A percentile compares a stretch with the other conserved stretches of the same genome.
phyloP scores from a whole-genome alignment of 2,888 invertebrate species.

The Drosophila limbata region DNA sequence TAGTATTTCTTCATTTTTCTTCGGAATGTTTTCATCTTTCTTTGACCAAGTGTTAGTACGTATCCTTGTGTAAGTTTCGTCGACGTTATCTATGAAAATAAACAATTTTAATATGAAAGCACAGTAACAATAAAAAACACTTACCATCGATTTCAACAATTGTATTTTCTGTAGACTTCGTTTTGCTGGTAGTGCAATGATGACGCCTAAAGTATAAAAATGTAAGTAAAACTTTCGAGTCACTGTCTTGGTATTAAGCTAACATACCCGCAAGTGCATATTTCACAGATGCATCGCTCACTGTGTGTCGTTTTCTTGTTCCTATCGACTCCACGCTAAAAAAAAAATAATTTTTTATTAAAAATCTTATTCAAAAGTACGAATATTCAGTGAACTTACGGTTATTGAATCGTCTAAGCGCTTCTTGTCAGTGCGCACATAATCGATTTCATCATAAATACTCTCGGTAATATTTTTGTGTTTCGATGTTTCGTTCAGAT shows the following conservation, averaged over 20 bases:
- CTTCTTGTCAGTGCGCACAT: slow-evolving; percentile 71
- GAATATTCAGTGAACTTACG: slow-evolving; percentile 61
- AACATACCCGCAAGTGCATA: slow-evolving; percentile 94
- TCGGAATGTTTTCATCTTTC: slow-evolving; percentile 86
- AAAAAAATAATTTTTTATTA: slow-evolving; percentile 4
- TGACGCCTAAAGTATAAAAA: slow-evolving; percentile 88
- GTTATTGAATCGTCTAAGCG: slow-evolving; percentile 82
- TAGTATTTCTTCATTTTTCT: slow-evolving; percentile 83
- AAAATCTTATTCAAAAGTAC: not conserved
- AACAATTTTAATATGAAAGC: not conserved
- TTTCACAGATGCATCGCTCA: slow-evolving; percentile 95
- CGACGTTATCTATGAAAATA: slow-evolving; percentile 63
- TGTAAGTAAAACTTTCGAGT: not conserved
- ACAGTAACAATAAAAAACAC: not conserved
- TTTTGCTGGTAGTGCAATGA: slow-evolving; percentile 90
- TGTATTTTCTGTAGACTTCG: slow-evolving; percentile 68
- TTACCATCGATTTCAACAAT: slow-evolving; percentile 66
- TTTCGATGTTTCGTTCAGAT: slow-evolving; percentile 81
- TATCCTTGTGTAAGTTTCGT: slow-evolving; percentile 75
- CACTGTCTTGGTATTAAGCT: too few species aligned
- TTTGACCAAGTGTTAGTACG: slow-evolving; percentile 84
- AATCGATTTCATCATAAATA: slow-evolving; percentile 84
- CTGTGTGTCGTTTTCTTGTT: slow-evolving; percentile 79
- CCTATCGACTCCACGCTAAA: slow-evolving; percentile 82
- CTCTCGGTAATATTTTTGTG: slow-evolving; percentile 81